A percentile compares a stretch with the other conserved stretches of the same genome.
Conservation (phyloP, 2,888 invertebrate species). For the Marronus borbonicus region DNA sequence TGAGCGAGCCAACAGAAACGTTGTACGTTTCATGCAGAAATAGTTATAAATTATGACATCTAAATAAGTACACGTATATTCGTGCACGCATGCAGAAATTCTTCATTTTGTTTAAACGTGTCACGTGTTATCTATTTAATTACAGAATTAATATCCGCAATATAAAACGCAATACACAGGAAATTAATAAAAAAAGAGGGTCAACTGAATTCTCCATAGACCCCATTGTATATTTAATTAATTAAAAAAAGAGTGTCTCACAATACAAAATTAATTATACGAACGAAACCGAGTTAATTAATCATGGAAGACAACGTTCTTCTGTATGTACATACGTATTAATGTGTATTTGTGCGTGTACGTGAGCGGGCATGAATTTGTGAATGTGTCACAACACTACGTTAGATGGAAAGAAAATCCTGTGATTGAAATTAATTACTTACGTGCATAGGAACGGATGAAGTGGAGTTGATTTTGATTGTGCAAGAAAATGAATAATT, state of each 20-base stretch:
- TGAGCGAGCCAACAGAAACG: too few species aligned
- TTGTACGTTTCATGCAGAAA: too few species aligned
- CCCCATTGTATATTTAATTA: slow-evolving; percentile 52
- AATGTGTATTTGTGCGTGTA: not conserved
- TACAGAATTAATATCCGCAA: slow-evolving; percentile 53
- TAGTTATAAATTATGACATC: slow-evolving; percentile 1
- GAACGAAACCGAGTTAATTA: slow-evolving; percentile 52
- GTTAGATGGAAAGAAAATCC: slow-evolving; percentile 48
- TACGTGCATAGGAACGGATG: slow-evolving; percentile 24
- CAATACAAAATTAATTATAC: slow-evolving; percentile 55
- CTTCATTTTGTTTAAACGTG: slow-evolving; percentile 28
- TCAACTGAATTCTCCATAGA: slow-evolving; percentile 49
- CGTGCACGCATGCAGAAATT: slow-evolving; percentile 23
- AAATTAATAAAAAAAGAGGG: slow-evolving; percentile 53
- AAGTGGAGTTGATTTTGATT: slow-evolving; percentile 35
- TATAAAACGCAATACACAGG: slow-evolving; percentile 51
- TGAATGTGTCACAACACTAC: slow-evolving; percentile 44
- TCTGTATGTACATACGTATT: not conserved
- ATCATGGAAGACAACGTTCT: slow-evolving; percentile 50
- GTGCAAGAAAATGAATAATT: slow-evolving; percentile 42
- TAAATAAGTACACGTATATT: slow-evolving; percentile 7
- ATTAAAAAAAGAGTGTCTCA: slow-evolving; percentile 54
- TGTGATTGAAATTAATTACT: slow-evolving; percentile 50
- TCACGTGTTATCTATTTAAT: slow-evolving; percentile 49
- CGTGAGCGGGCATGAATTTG: slow-evolving; percentile 9